Percentiles rank a stretch among this genome's conserved stretches.
These are phyloP conservation scores for Brachionus rubens DNA, from an alignment of 1,140 invertebrate genomes.

Conservation along the genomic window DNA sequence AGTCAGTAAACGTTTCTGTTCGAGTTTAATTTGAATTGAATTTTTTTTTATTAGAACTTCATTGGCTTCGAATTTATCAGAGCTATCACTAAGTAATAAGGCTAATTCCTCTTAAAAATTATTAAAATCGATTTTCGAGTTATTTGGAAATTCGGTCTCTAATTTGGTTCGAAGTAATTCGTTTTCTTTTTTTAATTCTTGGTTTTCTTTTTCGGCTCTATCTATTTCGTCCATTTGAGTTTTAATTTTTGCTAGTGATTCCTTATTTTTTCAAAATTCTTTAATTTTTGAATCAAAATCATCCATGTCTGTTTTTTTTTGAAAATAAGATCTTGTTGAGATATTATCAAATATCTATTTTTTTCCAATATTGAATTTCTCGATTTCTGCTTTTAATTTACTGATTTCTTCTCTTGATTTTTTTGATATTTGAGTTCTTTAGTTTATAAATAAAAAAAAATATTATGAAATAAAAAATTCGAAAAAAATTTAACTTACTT, in stretches of 20 bases:
- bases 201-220: slow-evolving; percentile 50
- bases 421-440: slow-evolving; percentile 53
- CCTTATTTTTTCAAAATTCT: slow-evolving; percentile 53
- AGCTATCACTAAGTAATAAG: slow-evolving; percentile 52
- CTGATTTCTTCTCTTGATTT: slow-evolving; percentile 54
- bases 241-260: slow-evolving; percentile 56
- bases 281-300: slow-evolving; percentile 56
- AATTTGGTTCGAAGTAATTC: slow-evolving; percentile 53
- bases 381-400: slow-evolving; percentile 52
- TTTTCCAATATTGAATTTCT: slow-evolving; percentile 54
- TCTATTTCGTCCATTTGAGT: slow-evolving; percentile 55
- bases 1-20: slow-evolving; percentile 37
- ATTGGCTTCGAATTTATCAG: slow-evolving; percentile 49
- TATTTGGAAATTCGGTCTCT: no score
- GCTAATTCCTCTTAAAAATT: slow-evolving; percentile 55
- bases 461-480: neutral
- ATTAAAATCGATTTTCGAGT: slow-evolving; percentile 52
- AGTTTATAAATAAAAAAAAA: slow-evolving; percentile 29
- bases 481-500: no score
- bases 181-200: slow-evolving; percentile 54
- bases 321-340: slow-evolving; percentile 51
- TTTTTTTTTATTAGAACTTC: slow-evolving; percentile 55
- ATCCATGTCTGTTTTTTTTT: slow-evolving; percentile 54
- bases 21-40: slow-evolving; percentile 47
- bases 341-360: slow-evolving; percentile 50